Base-by-base conservation (phyloP, 1,140 invertebrate species). In the Drosophila parabipectinata region DNA sequence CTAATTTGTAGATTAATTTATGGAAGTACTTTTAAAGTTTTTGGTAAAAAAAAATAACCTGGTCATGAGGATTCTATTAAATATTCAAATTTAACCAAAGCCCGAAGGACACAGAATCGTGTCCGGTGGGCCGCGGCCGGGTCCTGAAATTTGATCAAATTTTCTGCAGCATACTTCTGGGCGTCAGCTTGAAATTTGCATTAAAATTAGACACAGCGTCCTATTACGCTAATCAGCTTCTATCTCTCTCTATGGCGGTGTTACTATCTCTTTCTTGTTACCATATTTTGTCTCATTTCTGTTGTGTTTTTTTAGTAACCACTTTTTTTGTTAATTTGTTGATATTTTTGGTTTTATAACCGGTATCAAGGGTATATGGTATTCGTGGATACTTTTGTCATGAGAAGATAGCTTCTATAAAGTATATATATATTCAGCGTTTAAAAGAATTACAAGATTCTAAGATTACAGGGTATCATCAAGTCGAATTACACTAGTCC, bases 211-310 rank as follows among this genome's bases (percentile, higher is more conserved):
- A 30, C 15, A 44, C 58, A 39, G 58, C 59, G 48, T 45, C 69
- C 66, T 71, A 75, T 78, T 83, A 82, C 39, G 79, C 64, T 78
- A 82, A 82, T 82, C 69, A 82, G 48, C 56, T 21, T 58, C 41
- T 8, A 12, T 10, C 1, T 28, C 41, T 14, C 14, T 28, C 30
- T 8, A 9, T 14, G 4, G 4, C 21, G 24, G 44, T 8, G 28
- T 24, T 12, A 24, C 14, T 37, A 12, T 14, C 18, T 41, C 12
- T 26, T 50, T 34, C 18, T 8, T 54, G 0, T 21, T n/a, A 28
- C 26, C 26, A 6, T 28, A 7, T 28, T 28, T 28, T 28, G 26
- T 14, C 2, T n/a, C 28, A 30, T 48, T 54, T 24, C 8, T 32
- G 34, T 37, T 10, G 12, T 32, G 0, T 2, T 37, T 32, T 9